These are phyloP conservation scores for Dicentrarchus labrax DNA, from an alignment of 2,113 vertebrate genomes.

Conservation along the genomic window DNA sequence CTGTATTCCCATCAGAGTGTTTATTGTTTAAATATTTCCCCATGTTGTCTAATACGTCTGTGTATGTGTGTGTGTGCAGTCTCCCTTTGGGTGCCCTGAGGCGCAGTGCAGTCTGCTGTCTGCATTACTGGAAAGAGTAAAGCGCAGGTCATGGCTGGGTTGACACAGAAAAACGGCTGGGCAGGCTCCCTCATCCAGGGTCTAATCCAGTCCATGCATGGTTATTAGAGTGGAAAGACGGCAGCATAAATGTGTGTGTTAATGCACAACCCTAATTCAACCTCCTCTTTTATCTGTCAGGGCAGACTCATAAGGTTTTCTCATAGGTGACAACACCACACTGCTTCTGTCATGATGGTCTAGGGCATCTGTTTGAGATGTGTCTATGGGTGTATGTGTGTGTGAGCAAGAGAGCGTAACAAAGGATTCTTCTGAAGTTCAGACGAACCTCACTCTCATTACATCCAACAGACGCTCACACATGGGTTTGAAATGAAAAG, in stretches of 20 bases:
- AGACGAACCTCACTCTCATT: slow-evolving; percentile 17
- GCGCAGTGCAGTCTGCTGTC: slow-evolving; percentile 61
- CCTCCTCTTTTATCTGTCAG: slow-evolving; percentile 51
- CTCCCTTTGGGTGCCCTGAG: slow-evolving; percentile 52
- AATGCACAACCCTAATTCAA: slow-evolving; percentile 40
- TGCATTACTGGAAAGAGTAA: slow-evolving; percentile 71
- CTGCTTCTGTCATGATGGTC: slow-evolving; percentile 39
- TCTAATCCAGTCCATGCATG: slow-evolving; percentile 65
- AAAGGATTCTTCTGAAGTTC: slow-evolving; percentile 27
- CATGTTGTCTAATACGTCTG: slow-evolving; percentile 5
- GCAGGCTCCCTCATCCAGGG: slow-evolving; percentile 48
- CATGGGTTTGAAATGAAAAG: slow-evolving; percentile 46
- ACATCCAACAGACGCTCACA: slow-evolving; percentile 28
- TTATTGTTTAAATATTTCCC: slow-evolving; percentile 39
- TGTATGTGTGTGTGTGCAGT: slow-evolving; percentile 20
- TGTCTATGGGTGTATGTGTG: neutral
- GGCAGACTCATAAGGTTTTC: slow-evolving; percentile 54
- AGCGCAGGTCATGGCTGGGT: slow-evolving; percentile 68
- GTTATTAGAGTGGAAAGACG: slow-evolving; percentile 79
- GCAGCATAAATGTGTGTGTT: slow-evolving; percentile 56
- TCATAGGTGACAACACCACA: slow-evolving; percentile 43
- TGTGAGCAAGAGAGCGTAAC: neutral
- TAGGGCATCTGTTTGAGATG: slow-evolving; percentile 34
- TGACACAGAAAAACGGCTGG: slow-evolving; percentile 68
- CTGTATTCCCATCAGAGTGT: neutral